Evolutionary conservation across 2,888 invertebrate species (phyloP), one percentile per base, ranked within the genome.

Genomic region (Aquatica leii): DNA sequence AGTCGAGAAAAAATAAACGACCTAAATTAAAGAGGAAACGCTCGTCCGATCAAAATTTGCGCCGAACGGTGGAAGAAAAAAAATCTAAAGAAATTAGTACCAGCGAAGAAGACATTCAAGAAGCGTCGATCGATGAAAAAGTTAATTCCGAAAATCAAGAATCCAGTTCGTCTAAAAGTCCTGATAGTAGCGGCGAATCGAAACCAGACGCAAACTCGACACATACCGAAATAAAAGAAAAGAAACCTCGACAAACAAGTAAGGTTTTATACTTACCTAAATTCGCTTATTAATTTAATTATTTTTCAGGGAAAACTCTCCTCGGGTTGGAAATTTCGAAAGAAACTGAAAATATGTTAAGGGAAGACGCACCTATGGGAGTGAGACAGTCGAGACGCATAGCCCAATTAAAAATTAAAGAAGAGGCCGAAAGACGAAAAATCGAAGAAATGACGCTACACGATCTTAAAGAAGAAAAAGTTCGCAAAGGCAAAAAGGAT

Each of bases 371-470:
- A 6, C 67, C 85, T 12, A 86, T 87, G 0, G 89, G 92, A 0
- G 90, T 94, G 2, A 82, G 95, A 5, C 92, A 93, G 75, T 94
- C 94, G 1, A 84, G 95, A 0, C 85, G 96, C 63, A 93, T 96
- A 71, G 95, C 95, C 0, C 94, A 94, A 79, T 85, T 93, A 74
- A 93, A 94, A 79, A 93, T 95, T 62, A 90, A 89, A 69, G 94
- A 95, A 76, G 93, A 94, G 77, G 92, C 92, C 0, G 92, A 94
- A 65, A 81, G 91, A 0, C 82, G 91, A 9, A 87, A 90, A 66
- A 79, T 88, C 53, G 93, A 94, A 74, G 93, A 93, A 73, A 87
- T 91, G n/a, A 86, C 90, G 0, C 74, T 91, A 46, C 83, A 86
- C 1, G 87, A 89, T 53, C 82, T 90, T 68, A 90, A 90, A 72